These are phyloP conservation scores for Barypeithes pellucidus DNA, from an alignment of 2,888 invertebrate genomes.

Conservation along the genomic window DNA sequence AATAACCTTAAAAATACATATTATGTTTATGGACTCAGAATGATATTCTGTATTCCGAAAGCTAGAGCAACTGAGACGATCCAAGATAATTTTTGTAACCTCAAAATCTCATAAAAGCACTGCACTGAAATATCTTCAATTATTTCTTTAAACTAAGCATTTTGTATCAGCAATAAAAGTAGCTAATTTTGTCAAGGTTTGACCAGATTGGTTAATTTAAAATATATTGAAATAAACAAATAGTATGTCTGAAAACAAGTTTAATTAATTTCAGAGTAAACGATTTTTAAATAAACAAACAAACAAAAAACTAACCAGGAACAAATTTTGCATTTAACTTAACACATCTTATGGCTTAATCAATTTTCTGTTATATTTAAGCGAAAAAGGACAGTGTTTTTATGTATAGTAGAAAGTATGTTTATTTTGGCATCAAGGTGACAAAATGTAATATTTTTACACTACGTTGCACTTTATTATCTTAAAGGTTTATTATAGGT, in stretches of 20 bases:
- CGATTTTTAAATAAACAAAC: neutral
- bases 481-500: neutral
- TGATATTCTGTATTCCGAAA: too few relatives aligned
- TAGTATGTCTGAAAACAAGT: neutral
- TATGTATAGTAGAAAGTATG: conserved; percentile 22
- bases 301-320: conserved; percentile 10
- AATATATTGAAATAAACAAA: neutral
- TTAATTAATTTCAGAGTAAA: neutral
- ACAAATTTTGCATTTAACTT: neutral
- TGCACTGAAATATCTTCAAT: too few relatives aligned
- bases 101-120: too few relatives aligned
- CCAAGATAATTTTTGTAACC: too few relatives aligned
- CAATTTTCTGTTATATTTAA: conserved; percentile 32
- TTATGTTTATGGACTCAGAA: too few relatives aligned
- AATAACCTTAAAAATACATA: too few relatives aligned
- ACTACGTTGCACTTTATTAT: conserved; percentile 19
- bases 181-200: too few relatives aligned
- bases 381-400: conserved; percentile 31
- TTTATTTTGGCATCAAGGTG: conserved; percentile 16
- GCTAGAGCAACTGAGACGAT: too few relatives aligned
- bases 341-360: conserved; percentile 19
- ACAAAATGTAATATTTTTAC: conserved; percentile 25
- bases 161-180: too few relatives aligned
- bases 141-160: too few relatives aligned
- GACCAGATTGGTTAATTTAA: too few relatives aligned